Base-by-base conservation (phyloP, 2,797 vertebrate genomes). In the Cheirogaleus major region DNA sequence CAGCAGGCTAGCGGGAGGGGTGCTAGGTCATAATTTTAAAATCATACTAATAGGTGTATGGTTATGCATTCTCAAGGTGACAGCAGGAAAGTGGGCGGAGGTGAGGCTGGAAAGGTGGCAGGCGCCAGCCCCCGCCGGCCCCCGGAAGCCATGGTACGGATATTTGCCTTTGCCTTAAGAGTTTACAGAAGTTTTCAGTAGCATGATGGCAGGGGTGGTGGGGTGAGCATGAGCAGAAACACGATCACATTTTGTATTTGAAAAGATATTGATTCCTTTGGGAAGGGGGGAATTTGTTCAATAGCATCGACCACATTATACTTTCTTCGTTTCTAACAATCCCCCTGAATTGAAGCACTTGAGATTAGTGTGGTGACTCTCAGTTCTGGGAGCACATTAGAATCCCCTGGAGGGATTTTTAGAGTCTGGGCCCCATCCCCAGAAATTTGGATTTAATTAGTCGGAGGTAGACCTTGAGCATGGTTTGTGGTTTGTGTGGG, bases 51-150 rank as follows among this genome's bases (percentile, higher is more conserved):
- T 79, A 32, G 22, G 10, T 41, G 13, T 27, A 4, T 82, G 35
- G 15, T 89, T 96, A 82, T 32, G 20, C 20, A 59, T 82, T 63
- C 85, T 93, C 95, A 70, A 91, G 52, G 41, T 70, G 45, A 48
- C 27, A 70, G 52, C 87, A 90, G 52, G 72, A 45, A 67, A 23
- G 35, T 50, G 45, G 59, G 89, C 8, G 43, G 41, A 73, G 14
- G 52, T 5, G 27, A 89, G 61, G 25, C 91, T 38, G 18, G 55
- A 41, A 86, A 48, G 41, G 70, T 45, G 65, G n/a, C 59, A 70
- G 80, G 22, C 14, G 1, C 69, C 25, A 23, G 80, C 23, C 45
- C 17, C 14, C 65, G 57, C 4, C 4, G 12, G 7, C 65, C 14
- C 38, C 59, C 14, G 1, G 8, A 61, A 59, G 35, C 70, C 45